These are phyloP conservation scores for Penaeus chinensis DNA, from an alignment of 1,140 invertebrate genomes.

Conservation along the genomic window DNA sequence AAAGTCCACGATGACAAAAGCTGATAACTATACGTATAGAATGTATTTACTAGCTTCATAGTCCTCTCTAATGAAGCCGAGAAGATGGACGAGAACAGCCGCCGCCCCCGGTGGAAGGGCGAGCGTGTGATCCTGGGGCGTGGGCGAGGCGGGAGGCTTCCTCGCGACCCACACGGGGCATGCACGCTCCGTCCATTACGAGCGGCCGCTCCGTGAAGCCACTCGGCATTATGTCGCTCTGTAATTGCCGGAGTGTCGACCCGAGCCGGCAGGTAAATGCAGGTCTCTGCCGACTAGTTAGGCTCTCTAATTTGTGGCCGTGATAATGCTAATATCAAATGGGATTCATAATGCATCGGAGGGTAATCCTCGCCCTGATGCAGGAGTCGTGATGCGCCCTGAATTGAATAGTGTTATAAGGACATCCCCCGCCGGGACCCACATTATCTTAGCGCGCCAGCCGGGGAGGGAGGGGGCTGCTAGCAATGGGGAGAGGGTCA, in stretches of 20 bases:
- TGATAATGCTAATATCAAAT: conserved; percentile 19
- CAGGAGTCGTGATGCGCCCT: conserved; percentile 3
- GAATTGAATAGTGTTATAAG: conserved; percentile 22
- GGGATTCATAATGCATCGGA: conserved; percentile 16
- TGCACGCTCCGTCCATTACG: no score
- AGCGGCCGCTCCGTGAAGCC: background rate
- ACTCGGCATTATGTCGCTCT: background rate
- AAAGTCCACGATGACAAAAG: no score
- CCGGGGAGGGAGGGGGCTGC: background rate
- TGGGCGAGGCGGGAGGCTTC: no score
- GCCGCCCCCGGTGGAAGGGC: no score
- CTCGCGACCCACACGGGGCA: no score
- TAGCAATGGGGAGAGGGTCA: no score
- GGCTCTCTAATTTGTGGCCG: conserved; percentile 12
- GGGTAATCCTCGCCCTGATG: conserved; percentile 7
- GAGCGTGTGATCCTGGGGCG: no score
- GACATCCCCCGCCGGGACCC: conserved; percentile 4
- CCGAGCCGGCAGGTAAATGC: background rate
- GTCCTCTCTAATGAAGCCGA: no score
- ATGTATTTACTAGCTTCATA: no score
- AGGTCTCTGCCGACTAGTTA: conserved; percentile 1
- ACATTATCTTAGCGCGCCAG: background rate
- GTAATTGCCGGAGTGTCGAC: background rate
- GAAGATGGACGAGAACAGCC: no score
- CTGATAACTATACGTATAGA: no score